Conservation (phyloP, 2,797 vertebrate genomes). For the Erithacus rubecula region DNA sequence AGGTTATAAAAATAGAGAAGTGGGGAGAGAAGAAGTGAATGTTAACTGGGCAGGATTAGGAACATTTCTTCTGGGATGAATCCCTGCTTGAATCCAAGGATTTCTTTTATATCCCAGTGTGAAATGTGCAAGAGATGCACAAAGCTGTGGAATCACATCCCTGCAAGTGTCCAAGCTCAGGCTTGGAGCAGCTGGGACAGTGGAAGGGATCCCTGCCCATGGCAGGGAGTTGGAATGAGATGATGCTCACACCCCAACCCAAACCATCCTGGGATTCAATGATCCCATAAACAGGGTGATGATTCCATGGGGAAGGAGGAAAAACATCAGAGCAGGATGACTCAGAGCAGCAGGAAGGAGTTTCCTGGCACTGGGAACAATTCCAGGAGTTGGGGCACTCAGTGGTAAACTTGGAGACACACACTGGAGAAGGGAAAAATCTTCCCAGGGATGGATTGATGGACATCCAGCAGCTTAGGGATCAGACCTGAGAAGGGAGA, state of each 20-base stretch:
- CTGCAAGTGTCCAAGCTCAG: neutral
- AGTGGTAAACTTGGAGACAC: neutral
- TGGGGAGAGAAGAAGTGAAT: neutral
- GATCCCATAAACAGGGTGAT: neutral
- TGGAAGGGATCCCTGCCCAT: neutral
- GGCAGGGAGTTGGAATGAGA: neutral
- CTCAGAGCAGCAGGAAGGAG: neutral
- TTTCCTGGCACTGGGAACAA: neutral
- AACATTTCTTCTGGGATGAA: neutral
- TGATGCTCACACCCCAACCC: neutral
- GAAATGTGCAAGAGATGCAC: neutral
- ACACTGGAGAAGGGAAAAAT: neutral
- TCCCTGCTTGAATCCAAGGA: neutral
- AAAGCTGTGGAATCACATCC: neutral
- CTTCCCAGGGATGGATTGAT: neutral
- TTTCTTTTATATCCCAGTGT: neutral
- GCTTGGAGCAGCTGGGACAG: neutral
- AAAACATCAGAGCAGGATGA: neutral
- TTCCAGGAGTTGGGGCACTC: fast-evolving
- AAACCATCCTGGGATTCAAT: neutral
- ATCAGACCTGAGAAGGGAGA: neutral
- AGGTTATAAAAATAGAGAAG: fast-evolving
- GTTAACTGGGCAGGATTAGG: fast-evolving
- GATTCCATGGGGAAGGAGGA: neutral
- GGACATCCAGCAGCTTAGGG: neutral